Evolutionary conservation across 53 echinoderm and acorn worm species (phyloP).

Genomic region (Temnopleurus reevesii): DNA sequence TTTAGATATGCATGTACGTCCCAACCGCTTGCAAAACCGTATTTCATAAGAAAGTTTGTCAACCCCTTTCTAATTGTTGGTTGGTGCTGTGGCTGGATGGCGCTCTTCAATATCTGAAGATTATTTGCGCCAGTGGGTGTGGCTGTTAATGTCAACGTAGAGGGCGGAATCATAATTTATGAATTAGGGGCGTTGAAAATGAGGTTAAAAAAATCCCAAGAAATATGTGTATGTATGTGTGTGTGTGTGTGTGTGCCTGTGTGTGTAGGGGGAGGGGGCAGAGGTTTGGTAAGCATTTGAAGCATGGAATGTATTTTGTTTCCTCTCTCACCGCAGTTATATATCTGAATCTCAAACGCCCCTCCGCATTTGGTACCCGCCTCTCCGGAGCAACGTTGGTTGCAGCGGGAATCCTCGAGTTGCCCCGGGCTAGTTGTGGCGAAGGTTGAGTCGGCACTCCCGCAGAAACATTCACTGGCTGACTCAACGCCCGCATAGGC

Average conservation of each 20-base stretch:
- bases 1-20: too few relatives aligned
- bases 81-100: too few relatives aligned
- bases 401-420: constrained; percentile 40
- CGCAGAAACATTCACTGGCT: constrained; percentile 69
- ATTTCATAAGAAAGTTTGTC: too few relatives aligned
- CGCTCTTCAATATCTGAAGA: too few relatives aligned
- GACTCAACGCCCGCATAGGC: constrained; percentile 63
- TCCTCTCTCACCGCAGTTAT: constrained; percentile 71
- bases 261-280: neutral
- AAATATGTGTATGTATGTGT: neutral
- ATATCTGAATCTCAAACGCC: constrained; percentile 67
- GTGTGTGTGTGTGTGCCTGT: neutral
- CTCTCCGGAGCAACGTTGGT: constrained; percentile 60
- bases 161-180: too few relatives aligned
- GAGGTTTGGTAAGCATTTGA: neutral
- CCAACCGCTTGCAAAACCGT: too few relatives aligned
- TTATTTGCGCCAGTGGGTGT: too few relatives aligned
- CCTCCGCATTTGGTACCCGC: constrained; percentile 61
- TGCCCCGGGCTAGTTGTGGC: neutral
- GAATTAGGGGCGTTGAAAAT: too few relatives aligned
- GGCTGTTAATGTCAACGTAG: too few relatives aligned
- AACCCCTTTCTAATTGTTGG: too few relatives aligned
- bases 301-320: too few relatives aligned
- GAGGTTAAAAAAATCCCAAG: too few relatives aligned
- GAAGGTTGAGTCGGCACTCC: constrained; percentile 42